phyloP scores from a whole-genome alignment of 1,140 invertebrate species.

The Galleria mellonella region DNA sequence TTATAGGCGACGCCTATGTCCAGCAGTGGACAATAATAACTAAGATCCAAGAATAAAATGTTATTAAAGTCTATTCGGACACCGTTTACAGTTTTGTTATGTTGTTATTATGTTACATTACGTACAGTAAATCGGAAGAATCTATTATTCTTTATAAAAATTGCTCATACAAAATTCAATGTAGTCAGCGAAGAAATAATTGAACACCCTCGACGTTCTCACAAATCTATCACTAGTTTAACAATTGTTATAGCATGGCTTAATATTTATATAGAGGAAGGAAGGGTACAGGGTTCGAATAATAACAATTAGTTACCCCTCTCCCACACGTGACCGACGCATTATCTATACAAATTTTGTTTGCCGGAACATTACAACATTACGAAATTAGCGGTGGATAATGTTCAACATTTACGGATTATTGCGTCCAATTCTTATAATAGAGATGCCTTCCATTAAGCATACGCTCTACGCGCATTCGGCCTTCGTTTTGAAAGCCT shows the following conservation, averaged over 20 bases:
- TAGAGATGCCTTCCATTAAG: background rate
- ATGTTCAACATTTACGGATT: conserved; percentile 2
- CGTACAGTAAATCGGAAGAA: too few species aligned
- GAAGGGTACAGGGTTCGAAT: background rate
- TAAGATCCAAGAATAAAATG: too few species aligned
- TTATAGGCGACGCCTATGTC: too few species aligned
- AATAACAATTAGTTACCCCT: conserved; percentile 4
- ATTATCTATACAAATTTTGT: conserved; percentile 3
- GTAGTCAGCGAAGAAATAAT: too few species aligned
- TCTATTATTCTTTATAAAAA: too few species aligned
- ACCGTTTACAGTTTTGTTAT: too few species aligned
- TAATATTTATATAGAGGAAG: background rate
- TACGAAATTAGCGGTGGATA: background rate
- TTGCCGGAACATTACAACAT: background rate
- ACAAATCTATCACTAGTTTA: background rate
- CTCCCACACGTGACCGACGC: background rate
- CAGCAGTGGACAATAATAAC: too few species aligned
- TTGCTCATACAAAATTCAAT: too few species aligned
- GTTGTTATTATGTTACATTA: too few species aligned
- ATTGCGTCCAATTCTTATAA: conserved; percentile 1
- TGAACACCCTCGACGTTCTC: too few species aligned
- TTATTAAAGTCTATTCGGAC: too few species aligned
- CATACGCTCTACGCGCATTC: background rate
- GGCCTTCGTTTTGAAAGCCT: background rate
- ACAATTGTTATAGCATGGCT: background rate